Evolutionary conservation across 1,140 invertebrate species (phyloP).

Genomic region (Conus ventricosus): DNA sequence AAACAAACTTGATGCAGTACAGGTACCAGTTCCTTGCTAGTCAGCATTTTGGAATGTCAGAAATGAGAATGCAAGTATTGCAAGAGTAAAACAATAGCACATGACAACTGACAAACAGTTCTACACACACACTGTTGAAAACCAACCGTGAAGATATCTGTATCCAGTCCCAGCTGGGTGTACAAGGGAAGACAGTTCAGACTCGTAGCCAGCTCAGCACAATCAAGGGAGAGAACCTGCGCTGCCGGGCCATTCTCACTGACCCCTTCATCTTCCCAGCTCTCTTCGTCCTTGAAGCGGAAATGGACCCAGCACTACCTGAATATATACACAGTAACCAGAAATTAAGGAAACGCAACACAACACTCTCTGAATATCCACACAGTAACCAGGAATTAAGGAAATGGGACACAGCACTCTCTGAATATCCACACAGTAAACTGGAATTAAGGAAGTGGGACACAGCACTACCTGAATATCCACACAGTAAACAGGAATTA

Average conservation of each 20-base stretch:
- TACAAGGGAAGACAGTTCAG: constrained; percentile 19
- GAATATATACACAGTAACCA: not conserved
- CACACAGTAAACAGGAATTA: not conserved
- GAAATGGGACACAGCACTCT: constrained; percentile 5
- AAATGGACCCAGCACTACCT: constrained; percentile 28
- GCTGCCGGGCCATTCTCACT: not conserved
- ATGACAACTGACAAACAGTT: not conserved
- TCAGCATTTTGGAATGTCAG: too few species aligned
- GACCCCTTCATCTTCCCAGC: constrained; percentile 6
- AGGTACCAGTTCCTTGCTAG: too few species aligned
- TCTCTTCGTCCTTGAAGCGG: constrained; percentile 33
- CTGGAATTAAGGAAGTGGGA: not conserved
- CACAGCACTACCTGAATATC: constrained; percentile 3
- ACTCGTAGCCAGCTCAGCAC: constrained; percentile 12
- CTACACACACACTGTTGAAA: not conserved
- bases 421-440: not conserved
- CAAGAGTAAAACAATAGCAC: not conserved
- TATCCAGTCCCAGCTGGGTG: constrained; percentile 14
- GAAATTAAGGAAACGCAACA: not conserved
- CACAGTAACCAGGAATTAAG: not conserved
- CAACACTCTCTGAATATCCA: constrained; percentile 2
- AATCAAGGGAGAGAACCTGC: constrained; percentile 24
- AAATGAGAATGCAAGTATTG: not conserved
- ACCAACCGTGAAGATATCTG: constrained; percentile 23
- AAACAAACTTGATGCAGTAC: too few species aligned